Percentiles rank a stretch among this genome's conserved stretches.
These are phyloP conservation scores for Hydrocynus forskahlii DNA, from an alignment of 2,797 vertebrate genomes.

Conservation along the genomic window DNA sequence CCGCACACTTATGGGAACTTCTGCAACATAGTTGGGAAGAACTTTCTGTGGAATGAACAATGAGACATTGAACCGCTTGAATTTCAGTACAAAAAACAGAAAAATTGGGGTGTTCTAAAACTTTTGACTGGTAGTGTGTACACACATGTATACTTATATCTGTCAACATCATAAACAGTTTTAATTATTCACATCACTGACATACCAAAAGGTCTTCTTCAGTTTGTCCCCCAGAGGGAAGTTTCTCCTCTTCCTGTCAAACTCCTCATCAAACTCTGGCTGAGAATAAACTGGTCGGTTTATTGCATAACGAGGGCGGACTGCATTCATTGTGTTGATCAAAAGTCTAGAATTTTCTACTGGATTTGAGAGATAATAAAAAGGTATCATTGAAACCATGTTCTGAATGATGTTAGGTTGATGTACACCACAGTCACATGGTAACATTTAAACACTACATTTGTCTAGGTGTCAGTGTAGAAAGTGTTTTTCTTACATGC, in stretches of 20 bases:
- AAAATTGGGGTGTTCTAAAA: no score
- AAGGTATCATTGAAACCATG: neutral
- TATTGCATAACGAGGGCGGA: conserved; percentile 81
- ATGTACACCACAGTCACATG: neutral
- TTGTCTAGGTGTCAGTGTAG: neutral
- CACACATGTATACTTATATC: no score
- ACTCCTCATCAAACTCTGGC: conserved; percentile 86
- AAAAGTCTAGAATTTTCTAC: conserved; percentile 1
- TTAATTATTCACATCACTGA: neutral
- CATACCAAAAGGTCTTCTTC: conserved; percentile 86
- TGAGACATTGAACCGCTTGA: no score
- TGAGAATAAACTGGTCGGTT: conserved; percentile 84
- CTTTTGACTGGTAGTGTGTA: no score
- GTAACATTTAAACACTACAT: neutral
- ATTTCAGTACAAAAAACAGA: no score
- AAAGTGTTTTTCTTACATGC: neutral
- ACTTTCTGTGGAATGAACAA: no score
- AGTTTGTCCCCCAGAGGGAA: conserved; percentile 86
- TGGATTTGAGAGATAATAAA: neutral
- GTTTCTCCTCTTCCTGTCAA: conserved; percentile 86
- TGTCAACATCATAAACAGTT: no score
- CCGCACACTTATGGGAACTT: no score
- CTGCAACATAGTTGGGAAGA: no score
- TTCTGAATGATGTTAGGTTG: neutral
- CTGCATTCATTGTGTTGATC: conserved; percentile 61